A percentile compares a stretch with the other conserved stretches of the same genome.
These are phyloP conservation scores for Leptinotarsa defecta DNA, from an alignment of 1,140 invertebrate species.

Conservation along the genomic window DNA sequence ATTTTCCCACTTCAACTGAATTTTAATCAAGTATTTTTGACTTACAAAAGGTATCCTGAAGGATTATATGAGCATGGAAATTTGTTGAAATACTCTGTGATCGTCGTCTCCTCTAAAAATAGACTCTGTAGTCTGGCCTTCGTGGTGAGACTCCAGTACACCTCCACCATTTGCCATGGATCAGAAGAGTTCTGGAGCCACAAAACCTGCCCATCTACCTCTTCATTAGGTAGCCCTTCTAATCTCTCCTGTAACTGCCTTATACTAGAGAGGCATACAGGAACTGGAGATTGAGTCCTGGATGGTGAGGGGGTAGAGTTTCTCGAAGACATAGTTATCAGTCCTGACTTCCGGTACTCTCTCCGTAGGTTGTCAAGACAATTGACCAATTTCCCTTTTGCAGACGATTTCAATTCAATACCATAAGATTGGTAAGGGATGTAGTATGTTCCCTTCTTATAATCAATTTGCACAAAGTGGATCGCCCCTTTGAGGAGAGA, in stretches of 20 bases:
- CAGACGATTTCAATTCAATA: not conserved
- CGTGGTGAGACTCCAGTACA: not conserved
- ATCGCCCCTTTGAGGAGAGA: not conserved
- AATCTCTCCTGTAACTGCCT: not conserved
- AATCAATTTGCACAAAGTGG: not conserved
- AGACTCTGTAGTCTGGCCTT: not conserved
- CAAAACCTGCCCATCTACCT: not conserved
- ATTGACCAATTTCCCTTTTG: not conserved
- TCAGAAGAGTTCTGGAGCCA: not conserved
- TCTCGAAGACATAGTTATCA: not conserved
- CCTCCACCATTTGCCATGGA: slow-evolving; percentile 2
- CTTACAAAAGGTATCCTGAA: slow-evolving; percentile 3
- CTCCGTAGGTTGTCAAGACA: not conserved
- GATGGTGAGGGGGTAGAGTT: not conserved
- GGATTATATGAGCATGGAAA: not conserved
- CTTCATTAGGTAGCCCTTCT: not conserved
- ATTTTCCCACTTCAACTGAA: not conserved
- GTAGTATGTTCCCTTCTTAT: slow-evolving; percentile 3
- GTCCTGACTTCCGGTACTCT: not conserved
- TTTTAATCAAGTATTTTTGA: not conserved
- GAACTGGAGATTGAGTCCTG: not conserved
- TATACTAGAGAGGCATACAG: not conserved
- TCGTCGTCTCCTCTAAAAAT: not conserved
- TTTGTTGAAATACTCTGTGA: slow-evolving; percentile 3
- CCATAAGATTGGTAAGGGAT: not conserved